These are phyloP conservation scores for Equus quagga DNA, from an alignment of 2,113 vertebrate genomes.

Conservation along the genomic window DNA sequence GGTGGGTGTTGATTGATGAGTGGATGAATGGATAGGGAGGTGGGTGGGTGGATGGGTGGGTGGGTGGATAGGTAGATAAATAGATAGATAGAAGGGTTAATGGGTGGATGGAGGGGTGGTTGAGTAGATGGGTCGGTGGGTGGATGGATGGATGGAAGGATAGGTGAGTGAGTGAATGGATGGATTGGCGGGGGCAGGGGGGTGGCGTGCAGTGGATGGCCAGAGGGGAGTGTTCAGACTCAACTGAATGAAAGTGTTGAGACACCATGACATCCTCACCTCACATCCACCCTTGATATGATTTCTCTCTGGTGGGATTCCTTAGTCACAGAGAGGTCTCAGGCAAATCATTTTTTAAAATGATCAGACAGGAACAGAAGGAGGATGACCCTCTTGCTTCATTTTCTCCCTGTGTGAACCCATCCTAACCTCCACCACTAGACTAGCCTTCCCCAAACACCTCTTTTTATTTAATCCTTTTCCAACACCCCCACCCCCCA, in stretches of 20 bases:
- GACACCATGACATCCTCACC: not conserved
- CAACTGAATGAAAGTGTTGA: no score
- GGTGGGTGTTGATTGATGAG: not conserved
- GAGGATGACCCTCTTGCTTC: not conserved
- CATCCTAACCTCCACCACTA: not conserved
- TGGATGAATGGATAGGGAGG: not conserved
- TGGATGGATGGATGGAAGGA: not conserved
- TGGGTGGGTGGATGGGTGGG: fast-evolving
- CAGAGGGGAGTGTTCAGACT: not conserved
- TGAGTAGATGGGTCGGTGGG: no score
- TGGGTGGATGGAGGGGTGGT: not conserved
- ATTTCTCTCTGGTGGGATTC: not conserved
- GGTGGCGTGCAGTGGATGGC: no score
- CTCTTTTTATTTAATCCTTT: not conserved
- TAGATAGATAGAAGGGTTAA: not conserved
- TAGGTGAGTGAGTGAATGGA: fast-evolving
- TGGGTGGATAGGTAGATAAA: fast-evolving
- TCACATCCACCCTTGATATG: not conserved
- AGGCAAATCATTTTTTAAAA: not conserved
- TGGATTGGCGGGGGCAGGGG: not conserved
- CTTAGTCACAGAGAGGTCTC: not conserved
- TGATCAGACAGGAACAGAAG: not conserved
- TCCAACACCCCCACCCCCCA: not conserved
- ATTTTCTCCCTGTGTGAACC: not conserved
- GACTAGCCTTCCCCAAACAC: not conserved